phyloP scores from a whole-genome alignment of 2,797 vertebrate genomes.

The Rhincodon typus region DNA sequence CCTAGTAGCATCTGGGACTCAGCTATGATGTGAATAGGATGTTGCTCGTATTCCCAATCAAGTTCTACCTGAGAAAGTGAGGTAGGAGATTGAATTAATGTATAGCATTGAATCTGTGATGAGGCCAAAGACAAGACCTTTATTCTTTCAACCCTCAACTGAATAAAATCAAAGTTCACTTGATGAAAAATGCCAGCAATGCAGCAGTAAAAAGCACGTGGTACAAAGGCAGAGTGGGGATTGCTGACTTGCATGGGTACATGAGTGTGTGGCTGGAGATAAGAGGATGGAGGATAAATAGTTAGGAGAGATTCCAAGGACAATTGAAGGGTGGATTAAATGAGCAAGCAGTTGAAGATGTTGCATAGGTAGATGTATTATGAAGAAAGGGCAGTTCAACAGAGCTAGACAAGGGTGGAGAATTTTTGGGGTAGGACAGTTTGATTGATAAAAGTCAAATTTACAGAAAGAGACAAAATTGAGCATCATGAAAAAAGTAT shows the following conservation, averaged over 20 bases:
- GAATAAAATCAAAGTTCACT: background rate
- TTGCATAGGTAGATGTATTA: background rate
- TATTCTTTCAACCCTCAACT: background rate
- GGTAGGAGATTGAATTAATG: background rate
- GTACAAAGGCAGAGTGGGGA: background rate
- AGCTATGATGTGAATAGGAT: background rate
- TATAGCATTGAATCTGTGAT: background rate
- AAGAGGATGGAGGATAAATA: background rate
- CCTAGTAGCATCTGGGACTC: background rate
- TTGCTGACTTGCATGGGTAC: background rate
- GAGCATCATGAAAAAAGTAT: background rate
- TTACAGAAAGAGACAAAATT: background rate
- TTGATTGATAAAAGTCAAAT: background rate
- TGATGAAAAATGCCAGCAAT: background rate
- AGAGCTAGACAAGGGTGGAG: background rate
- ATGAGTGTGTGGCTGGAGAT: background rate
- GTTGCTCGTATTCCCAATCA: background rate
- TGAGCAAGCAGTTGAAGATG: background rate
- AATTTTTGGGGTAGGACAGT: background rate
- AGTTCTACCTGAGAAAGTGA: background rate
- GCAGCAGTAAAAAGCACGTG: background rate
- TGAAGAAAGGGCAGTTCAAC: background rate
- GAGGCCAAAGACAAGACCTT: background rate
- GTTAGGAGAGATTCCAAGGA: background rate
- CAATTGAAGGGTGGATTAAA: background rate